Evolutionary conservation across 2,888 invertebrate genomes (phyloP).

Genomic region (Drosophila austrosaltans): DNA sequence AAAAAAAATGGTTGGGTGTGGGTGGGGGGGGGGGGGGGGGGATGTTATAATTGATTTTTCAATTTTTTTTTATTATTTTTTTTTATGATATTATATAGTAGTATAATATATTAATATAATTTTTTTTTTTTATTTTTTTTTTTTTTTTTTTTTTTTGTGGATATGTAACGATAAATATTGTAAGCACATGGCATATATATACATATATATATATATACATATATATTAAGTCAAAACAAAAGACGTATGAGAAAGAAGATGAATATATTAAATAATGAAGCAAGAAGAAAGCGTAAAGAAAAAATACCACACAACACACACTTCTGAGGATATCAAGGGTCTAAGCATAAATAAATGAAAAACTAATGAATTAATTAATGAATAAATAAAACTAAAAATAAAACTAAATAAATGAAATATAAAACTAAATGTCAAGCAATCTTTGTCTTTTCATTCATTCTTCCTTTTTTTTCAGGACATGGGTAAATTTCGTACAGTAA

Average conservation of each 20-base stretch:
- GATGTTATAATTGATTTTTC: too few species aligned
- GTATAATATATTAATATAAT: too few species aligned
- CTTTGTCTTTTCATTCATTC: neutral
- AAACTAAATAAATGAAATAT: constrained; percentile 78
- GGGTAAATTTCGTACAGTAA: neutral
- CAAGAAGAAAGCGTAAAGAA: constrained; percentile 24
- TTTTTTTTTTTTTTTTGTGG: too few species aligned
- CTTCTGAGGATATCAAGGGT: constrained; percentile 84
- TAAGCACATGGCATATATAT: constrained; percentile 46
- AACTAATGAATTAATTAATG: constrained; percentile 80
- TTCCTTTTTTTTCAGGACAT: neutral
- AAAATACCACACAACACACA: constrained; percentile 69
- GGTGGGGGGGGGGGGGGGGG: too few species aligned
- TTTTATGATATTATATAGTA: too few species aligned
- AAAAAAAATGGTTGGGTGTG: too few species aligned
- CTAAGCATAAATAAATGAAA: constrained; percentile 83
- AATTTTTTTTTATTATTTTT: too few species aligned
- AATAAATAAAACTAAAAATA: constrained; percentile 69
- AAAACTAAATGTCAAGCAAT: constrained; percentile 74
- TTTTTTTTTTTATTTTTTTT: too few species aligned
- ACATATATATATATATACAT: constrained; percentile 19
- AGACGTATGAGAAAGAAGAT: constrained; percentile 29
- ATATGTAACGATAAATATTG: neutral
- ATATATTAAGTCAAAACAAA: constrained; percentile 25
- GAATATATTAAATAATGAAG: constrained; percentile 43